Conservation (phyloP, 2,888 invertebrate genomes). For the Uropetala carovei region DNA sequence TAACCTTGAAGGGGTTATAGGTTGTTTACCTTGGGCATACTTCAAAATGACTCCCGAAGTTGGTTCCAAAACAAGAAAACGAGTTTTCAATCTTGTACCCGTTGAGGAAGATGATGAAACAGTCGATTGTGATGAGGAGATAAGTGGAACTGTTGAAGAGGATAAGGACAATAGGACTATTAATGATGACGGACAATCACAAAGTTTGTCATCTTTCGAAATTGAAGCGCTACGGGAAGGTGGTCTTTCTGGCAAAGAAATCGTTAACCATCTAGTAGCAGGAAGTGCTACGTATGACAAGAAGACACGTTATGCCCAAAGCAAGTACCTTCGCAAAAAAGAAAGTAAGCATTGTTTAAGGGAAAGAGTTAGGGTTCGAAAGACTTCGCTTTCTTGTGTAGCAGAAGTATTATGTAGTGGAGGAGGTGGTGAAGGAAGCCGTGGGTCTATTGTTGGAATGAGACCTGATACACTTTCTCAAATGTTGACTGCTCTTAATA, state of each 20-base stretch:
- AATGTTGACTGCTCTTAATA: conserved; percentile 88
- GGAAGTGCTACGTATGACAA: conserved; percentile 93
- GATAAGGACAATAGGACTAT: conserved; percentile 92
- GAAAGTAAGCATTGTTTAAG: conserved; percentile 77
- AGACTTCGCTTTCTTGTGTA: conserved; percentile 33
- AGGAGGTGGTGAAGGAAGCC: conserved; percentile 39
- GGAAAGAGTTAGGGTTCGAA: conserved; percentile 44
- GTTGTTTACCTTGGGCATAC: conserved; percentile 84
- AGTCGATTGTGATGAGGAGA: conserved; percentile 80
- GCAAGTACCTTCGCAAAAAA: conserved; percentile 77
- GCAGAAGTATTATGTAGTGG: conserved; percentile 44
- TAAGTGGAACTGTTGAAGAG: conserved; percentile 80
- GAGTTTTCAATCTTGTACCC: conserved; percentile 77
- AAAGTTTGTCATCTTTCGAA: conserved; percentile 88
- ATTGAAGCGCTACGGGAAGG: conserved; percentile 87
- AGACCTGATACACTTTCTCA: conserved; percentile 93
- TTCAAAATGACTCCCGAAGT: conserved; percentile 84
- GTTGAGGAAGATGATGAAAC: conserved; percentile 77
- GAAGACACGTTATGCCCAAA: conserved; percentile 89
- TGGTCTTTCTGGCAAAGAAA: conserved; percentile 87
- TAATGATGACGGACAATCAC: conserved; percentile 86
- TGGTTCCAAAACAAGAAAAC: conserved; percentile 75
- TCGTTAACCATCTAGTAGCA: conserved; percentile 90
- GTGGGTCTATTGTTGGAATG: conserved; percentile 81
- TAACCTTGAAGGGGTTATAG: conserved; percentile 82